phyloP scores from a whole-genome alignment of 2,797 vertebrate genomes.

The Varecia variegata region DNA sequence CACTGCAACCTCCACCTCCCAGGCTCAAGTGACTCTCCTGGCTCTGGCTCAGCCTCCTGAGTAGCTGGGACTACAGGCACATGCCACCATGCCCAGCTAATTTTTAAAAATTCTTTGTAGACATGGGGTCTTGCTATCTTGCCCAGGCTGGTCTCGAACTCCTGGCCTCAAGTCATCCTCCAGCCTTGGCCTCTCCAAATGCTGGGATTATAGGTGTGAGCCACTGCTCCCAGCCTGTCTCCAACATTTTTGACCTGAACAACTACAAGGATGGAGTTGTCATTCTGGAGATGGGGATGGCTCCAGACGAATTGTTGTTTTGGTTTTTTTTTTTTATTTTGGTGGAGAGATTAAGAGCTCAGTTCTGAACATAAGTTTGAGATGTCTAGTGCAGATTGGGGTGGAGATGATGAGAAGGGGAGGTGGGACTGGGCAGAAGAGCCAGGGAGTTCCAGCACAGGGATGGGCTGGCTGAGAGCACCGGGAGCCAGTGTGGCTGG shows the following conservation, averaged over 20 bases:
- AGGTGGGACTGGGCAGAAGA: too few species aligned
- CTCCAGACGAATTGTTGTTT: neutral
- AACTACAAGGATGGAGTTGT: neutral
- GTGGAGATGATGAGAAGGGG: neutral
- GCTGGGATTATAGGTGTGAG: neutral
- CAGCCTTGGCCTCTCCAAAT: neutral
- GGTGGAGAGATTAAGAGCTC: neutral
- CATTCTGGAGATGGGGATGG: rapidly evolving
- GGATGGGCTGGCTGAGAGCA: neutral
- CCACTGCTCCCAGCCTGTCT: neutral
- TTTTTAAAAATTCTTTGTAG: neutral
- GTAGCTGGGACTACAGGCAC: neutral
- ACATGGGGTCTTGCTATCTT: neutral
- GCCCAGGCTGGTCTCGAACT: neutral
- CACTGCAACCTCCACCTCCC: neutral
- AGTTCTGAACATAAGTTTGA: neutral
- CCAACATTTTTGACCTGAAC: neutral
- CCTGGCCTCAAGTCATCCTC: neutral
- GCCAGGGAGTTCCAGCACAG: rapidly evolving
- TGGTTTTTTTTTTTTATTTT: neutral
- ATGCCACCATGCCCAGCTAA: neutral
- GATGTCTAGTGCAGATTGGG: neutral
- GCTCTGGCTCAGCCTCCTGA: neutral
- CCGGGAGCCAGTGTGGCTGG: neutral
- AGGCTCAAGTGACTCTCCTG: neutral